Evolutionary conservation across 2,113 vertebrate species (phyloP).

Genomic region (Pantherophis guttatus): DNA sequence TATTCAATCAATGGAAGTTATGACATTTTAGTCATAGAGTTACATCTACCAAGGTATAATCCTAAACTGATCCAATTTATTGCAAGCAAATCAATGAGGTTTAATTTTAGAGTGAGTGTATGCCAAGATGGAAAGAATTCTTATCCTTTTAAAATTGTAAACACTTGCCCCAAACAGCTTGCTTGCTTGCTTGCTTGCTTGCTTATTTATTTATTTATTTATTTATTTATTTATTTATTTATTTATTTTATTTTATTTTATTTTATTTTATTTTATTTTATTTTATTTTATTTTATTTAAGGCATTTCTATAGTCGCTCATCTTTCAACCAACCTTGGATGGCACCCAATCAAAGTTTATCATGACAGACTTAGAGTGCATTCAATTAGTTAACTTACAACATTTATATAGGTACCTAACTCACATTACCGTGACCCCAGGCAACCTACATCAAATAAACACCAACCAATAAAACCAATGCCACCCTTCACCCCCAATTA

Average conservation of each 20-base stretch:
- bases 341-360: background rate
- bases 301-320: background rate
- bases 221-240: no score
- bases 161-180: background rate
- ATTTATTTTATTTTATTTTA: background rate
- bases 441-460: background rate
- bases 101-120: background rate
- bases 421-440: background rate
- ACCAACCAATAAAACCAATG: background rate
- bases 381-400: background rate
- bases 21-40: background rate
- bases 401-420: background rate
- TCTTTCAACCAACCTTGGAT: background rate
- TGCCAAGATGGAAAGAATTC: background rate
- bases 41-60: background rate
- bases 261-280: background rate
- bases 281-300: background rate
- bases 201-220: background rate
- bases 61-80: background rate
- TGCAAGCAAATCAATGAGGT: background rate
- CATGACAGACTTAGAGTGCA: background rate
- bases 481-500: background rate
- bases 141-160: background rate
- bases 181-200: no score
- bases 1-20: background rate